Evolutionary conservation across 1,140 invertebrate species (phyloP).

Genomic region (Maconellicoccus hirsutus): DNA sequence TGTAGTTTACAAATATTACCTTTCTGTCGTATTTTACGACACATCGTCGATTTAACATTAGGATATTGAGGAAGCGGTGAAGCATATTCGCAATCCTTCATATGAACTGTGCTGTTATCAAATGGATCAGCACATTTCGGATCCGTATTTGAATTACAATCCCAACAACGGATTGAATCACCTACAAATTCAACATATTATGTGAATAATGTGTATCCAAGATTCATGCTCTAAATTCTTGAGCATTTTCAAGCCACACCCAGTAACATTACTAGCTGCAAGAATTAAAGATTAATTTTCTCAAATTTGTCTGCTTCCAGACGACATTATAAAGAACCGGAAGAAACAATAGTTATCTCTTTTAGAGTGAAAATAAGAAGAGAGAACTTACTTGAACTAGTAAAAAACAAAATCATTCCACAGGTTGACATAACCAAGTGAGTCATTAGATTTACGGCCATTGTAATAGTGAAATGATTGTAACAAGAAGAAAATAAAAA

Average conservation of each 20-base stretch:
- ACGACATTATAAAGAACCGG: too few relatives aligned
- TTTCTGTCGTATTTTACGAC: slow-evolving; percentile 86
- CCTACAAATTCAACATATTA: background rate
- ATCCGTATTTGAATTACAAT: slow-evolving; percentile 75
- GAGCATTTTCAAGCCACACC: background rate
- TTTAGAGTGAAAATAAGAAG: too few relatives aligned
- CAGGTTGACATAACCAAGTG: too few relatives aligned
- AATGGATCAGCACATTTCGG: slow-evolving; percentile 87
- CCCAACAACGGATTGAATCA: slow-evolving; percentile 53
- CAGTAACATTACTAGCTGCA: background rate
- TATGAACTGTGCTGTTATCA: slow-evolving; percentile 76
- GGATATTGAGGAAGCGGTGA: slow-evolving; percentile 51
- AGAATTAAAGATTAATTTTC: too few relatives aligned
- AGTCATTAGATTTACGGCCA: too few relatives aligned
- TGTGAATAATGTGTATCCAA: too few relatives aligned
- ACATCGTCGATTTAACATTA: slow-evolving; percentile 67
- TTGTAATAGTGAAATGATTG: too few relatives aligned
- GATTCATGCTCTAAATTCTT: background rate
- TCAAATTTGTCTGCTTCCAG: too few relatives aligned
- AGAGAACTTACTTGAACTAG: too few relatives aligned
- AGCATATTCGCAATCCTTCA: slow-evolving; percentile 67
- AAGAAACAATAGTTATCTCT: too few relatives aligned
- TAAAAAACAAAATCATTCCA: too few relatives aligned
- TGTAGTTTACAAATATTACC: slow-evolving; percentile 40
- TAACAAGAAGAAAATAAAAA: too few relatives aligned